Evolutionary conservation across 2,888 invertebrate genomes (phyloP), one percentile per base, ranked within the genome.

Genomic region (Eurois occulta): DNA sequence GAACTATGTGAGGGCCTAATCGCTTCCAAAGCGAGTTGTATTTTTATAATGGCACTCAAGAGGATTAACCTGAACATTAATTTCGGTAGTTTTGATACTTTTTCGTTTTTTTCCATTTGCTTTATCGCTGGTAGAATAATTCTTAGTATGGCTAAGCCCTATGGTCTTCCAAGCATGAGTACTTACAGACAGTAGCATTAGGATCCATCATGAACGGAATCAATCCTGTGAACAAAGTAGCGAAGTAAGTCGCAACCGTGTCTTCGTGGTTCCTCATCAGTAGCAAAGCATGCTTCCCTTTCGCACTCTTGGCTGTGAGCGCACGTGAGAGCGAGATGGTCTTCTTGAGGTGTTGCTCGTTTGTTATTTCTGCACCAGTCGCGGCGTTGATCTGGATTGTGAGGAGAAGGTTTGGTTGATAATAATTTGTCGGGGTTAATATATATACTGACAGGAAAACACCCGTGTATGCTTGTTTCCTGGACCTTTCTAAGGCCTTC

Each of bases 191-290:
- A 7, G 93, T 93, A 24, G 88, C 81, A 7, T 86, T 84, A 10
- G 93, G 91, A n/a, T 93, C 93, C 78, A 92, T 86, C 78, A 91
- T 70, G 35, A 92, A 91, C 0, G 91, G 90, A 13, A 89, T 73
- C 13, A 91, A 80, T 21, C 91, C 91, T 16, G 92, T 87, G 41
- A 93, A 90, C 13, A 92, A 48, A 0, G 85, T 79, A 0, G 90
- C 92, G n/a, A 91, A 91, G 86, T 91, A 93, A 7, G 91, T 76
- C 0, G 88, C 81, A 0, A 79, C 83, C 90, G 89, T 89, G 6
- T 87, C 84, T 38, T 92, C 87, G 32, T 91, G 89, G 79, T 93
- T 94, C 32, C 89, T 84, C 89, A 91, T 90, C n/a, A 92, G 66
- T n/a, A 91, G 21, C 70, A 92, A 78, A 1, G 86, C 88, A 11